Percentiles rank a stretch among this genome's conserved stretches.
Evolutionary conservation across 2,888 invertebrate genomes (phyloP).

Genomic region (Chymomyza amoena): DNA sequence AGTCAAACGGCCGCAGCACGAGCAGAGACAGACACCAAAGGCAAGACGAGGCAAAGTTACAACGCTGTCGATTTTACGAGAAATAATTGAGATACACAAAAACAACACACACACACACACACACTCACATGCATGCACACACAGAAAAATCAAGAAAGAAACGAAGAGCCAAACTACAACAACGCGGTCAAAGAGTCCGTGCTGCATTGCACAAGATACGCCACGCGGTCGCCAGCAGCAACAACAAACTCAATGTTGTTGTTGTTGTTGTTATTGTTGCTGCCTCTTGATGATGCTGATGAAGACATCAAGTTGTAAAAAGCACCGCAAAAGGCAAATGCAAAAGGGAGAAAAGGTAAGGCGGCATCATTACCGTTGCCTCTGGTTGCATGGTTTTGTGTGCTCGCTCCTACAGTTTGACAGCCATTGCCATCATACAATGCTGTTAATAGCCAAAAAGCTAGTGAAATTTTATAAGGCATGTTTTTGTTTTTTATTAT

Average conservation of each 20-base stretch:
- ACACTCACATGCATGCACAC: not conserved
- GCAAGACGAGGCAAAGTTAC: constrained; percentile 43
- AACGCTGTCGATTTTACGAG: constrained; percentile 41
- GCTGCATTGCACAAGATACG: constrained; percentile 34
- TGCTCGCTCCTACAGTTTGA: constrained; percentile 41
- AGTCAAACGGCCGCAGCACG: constrained; percentile 32
- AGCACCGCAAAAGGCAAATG: constrained; percentile 33
- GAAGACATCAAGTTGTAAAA: constrained; percentile 75
- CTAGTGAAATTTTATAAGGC: constrained; percentile 53
- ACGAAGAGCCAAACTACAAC: constrained; percentile 19
- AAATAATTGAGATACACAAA: constrained; percentile 65
- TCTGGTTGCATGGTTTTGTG: not conserved
- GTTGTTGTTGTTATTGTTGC: not conserved
- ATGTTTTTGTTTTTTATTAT: constrained; percentile 3
- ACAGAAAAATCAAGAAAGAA: constrained; percentile 1
- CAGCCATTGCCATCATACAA: constrained; percentile 20
- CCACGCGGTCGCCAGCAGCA: constrained; percentile 30
- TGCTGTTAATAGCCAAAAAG: constrained; percentile 11
- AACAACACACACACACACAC: constrained; percentile 7
- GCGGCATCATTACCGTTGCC: constrained; percentile 8
- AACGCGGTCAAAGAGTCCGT: constrained; percentile 5
- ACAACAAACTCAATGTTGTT: constrained; percentile 12
- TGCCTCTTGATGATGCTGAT: constrained; percentile 51
- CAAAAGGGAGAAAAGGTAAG: constrained; percentile 19
- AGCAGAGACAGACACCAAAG: constrained; percentile 7